Conservation (phyloP, 1,140 invertebrate genomes). For the Leptopilina clavipes region DNA sequence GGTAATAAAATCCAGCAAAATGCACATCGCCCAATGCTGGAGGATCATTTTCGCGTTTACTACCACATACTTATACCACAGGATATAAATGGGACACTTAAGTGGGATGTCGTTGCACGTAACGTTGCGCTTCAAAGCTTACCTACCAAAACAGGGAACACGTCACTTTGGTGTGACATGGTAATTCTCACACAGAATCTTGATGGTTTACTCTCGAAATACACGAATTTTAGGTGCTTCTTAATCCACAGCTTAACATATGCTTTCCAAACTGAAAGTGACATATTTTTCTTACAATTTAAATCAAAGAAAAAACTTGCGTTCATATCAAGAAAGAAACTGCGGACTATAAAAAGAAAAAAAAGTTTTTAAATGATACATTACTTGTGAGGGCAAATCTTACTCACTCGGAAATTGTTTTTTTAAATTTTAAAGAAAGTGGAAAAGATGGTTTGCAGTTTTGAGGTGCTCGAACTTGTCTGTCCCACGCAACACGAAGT, state of each 20-base stretch:
- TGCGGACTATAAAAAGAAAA: not conserved
- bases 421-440: too few species aligned
- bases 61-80: slow-evolving; percentile 56
- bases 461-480: too few species aligned
- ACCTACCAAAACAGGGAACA: slow-evolving; percentile 37
- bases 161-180: slow-evolving; percentile 16
- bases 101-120: slow-evolving; percentile 62
- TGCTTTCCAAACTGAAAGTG: not conserved
- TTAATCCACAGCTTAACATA: not conserved
- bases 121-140: slow-evolving; percentile 60
- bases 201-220: not conserved
- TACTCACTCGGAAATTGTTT: too few species aligned
- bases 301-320: too few species aligned
- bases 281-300: not conserved
- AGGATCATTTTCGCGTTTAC: slow-evolving; percentile 67
- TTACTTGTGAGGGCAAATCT: too few species aligned
- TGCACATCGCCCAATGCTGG: slow-evolving; percentile 41
- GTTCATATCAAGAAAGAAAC: too few species aligned
- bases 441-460: too few species aligned
- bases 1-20: slow-evolving; percentile 63
- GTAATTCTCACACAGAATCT: slow-evolving; percentile 11
- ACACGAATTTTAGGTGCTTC: not conserved
- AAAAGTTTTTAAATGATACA: too few species aligned
- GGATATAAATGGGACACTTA: slow-evolving; percentile 64
- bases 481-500: too few species aligned